Conservation (phyloP, 2,113 vertebrate species). For the Pica pica region DNA sequence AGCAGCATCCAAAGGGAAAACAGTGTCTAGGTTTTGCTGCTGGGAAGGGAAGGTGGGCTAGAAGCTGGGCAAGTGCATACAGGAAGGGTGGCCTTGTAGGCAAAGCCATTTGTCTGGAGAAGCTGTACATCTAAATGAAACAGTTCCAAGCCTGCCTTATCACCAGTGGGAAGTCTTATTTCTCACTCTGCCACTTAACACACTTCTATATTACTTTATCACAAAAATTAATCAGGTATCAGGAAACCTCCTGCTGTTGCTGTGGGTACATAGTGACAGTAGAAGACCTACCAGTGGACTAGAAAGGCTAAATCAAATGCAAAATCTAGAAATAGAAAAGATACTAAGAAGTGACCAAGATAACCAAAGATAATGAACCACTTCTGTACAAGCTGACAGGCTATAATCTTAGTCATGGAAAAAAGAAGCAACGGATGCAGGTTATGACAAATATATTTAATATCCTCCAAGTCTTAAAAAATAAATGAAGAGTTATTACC, state of each 20-base stretch:
- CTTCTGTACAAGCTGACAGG: not conserved
- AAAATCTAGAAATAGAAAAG: not conserved
- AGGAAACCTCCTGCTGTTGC: not conserved
- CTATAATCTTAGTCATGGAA: not conserved
- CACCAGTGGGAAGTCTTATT: not conserved
- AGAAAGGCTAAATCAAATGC: not conserved
- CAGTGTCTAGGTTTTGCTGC: rapidly evolving
- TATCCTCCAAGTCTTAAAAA: not conserved
- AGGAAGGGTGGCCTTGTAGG: not conserved
- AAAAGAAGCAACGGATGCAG: not conserved
- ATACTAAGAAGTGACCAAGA: not conserved
- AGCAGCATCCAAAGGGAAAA: not conserved
- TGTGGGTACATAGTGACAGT: not conserved
- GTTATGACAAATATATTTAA: not conserved
- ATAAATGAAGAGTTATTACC: not conserved
- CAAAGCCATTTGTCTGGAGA: not conserved
- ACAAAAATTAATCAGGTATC: not conserved
- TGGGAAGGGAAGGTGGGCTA: not conserved
- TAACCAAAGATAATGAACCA: not conserved
- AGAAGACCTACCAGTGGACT: not conserved
- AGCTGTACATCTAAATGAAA: not conserved
- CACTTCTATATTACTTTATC: not conserved
- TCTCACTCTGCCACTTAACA: not conserved
- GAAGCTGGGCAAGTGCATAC: not conserved
- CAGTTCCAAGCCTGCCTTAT: not conserved